Base-by-base conservation (phyloP, 2,113 vertebrate genomes). In the Carassius auratus region DNA sequence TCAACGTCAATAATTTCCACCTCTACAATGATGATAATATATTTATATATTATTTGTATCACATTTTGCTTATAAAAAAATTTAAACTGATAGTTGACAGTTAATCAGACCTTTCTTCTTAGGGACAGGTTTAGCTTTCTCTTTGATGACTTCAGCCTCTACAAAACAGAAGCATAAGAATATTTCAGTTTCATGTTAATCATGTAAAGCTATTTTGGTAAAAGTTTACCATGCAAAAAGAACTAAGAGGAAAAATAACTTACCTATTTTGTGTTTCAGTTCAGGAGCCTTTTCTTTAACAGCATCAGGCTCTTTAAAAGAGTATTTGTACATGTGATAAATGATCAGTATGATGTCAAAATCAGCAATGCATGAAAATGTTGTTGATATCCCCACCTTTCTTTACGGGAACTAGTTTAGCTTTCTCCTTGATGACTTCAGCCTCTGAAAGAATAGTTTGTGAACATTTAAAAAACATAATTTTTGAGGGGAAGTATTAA, bases 1-100 rank as follows among this genome's bases (percentile, higher is more conserved):
- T 92, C 90, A 23, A 55, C 89, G 87, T 92, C 90, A 23, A 55
- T 17, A 4, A 89, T 88, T 23, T 87, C 83, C 62, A 7, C 33
- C 36, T 84, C 84, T 86, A 23, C 23, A 85, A 79, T n/a, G 23
- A 8, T 52, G 52, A 61, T 36, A 21, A 78, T 13, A 38, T 23
- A n/a, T 75, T 50, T 15, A 26, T 33, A 33, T 14, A 57, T 6
- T 55, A 55, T 17, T 55, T 55, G 4, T 17, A 55, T 55, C 52
- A 71, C 5, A 76, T 50, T 75, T 75, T 52, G 74, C 14, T 30
- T 71, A 9, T n/a, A 17, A 76, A 52, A 52, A 26, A 76, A 13
- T 30, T n/a, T 17, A 76, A 76, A 33, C 5, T n/a, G 3, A 50
- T 23, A 5, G 26, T 9, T 30, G 36, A 64, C 6, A 59, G 36